Base-by-base conservation (phyloP, 2,888 invertebrate species). In the Tortricodes alternella region DNA sequence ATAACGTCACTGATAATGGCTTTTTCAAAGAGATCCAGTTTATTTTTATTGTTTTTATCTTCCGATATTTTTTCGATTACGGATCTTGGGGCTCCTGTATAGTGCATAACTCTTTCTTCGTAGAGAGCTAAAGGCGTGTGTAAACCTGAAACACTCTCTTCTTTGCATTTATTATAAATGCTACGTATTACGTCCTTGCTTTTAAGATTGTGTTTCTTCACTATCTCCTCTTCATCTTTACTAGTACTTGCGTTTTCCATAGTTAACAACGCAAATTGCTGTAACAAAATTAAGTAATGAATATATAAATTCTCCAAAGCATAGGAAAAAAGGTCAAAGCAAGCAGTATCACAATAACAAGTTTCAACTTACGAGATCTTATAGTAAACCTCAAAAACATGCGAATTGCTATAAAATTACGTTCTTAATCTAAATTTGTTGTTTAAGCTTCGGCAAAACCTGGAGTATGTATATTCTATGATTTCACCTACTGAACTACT, bases 141-240 rank as follows among this genome's bases (percentile, higher is more conserved):
- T 48, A 77, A 58, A 3, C 32, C 41, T 7, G 64, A 61, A 18
- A 62, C 52, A 27, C 59, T 65, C 55, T 80, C 78, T 27, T 62
- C 58, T 59, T 69, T 64, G 60, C 76, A 78, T 58, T 59, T 70
- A 27, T 70, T 55, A n/a, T 68, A 41, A 11, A 74, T 58, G 39
- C 57, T 69, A 15, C 46, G 60, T 23, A 71, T 3, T 32, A 70
- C 46, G 6, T 56, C 43, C 8, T 34, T 9, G 9, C 16, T 19
- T 5, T n/a, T 7, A 5, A 8, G 1, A 19, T 13, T n/a, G n/a
- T n/a, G n/a, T n/a, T n/a, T n/a, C 5, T 23, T 18, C 21, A 23
- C 4, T 19, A 1, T 41, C 1, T 48, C 7, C 9, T 13, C 13
- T n/a, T 19, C 23, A 8, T 24, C 18, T 32, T 23, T 11, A 18